These are phyloP conservation scores for Pyralis farinalis DNA, from an alignment of 2,888 invertebrate genomes.

Conservation along the genomic window DNA sequence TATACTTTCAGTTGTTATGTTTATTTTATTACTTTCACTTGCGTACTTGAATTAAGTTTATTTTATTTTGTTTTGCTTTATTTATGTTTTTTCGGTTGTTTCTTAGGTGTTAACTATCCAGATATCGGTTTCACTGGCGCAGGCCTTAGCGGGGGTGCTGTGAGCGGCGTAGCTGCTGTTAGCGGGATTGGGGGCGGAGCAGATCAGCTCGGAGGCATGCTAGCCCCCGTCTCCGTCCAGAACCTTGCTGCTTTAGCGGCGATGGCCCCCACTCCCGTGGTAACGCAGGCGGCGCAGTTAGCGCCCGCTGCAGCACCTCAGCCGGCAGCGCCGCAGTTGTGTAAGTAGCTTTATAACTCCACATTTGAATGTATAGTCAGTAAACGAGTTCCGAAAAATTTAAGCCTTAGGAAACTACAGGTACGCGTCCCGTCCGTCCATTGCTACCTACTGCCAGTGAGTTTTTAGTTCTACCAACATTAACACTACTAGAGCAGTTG, in stretches of 20 bases:
- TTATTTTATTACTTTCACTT: conserved; percentile 18
- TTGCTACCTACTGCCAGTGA: no score
- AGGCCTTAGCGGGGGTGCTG: conserved; percentile 63
- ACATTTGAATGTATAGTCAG: no score
- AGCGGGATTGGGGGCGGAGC: conserved; percentile 83
- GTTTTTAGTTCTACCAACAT: no score
- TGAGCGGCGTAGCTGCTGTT: conserved; percentile 39
- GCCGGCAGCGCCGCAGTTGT: conserved; percentile 59
- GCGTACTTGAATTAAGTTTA: conserved; percentile 13
- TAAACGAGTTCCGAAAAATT: no score
- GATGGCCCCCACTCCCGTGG: conserved; percentile 84
- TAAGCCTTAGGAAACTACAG: no score
- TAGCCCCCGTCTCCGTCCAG: conserved; percentile 93
- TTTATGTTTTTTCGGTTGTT: conserved; percentile 11
- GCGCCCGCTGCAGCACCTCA: conserved; percentile 24
- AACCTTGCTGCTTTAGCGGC: conserved; percentile 94
- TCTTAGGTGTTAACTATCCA: conserved; percentile 74
- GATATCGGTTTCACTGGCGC: conserved; percentile 78
- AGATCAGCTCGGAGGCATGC: conserved; percentile 93
- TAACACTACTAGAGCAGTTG: no score
- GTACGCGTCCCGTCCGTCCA: no score
- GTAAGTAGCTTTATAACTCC: conserved; percentile 43
- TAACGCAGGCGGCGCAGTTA: conserved; percentile 61
- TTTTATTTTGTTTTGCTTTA: conserved; percentile 14
- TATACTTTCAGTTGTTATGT: conserved; percentile 8